phyloP scores from a whole-genome alignment of 1,140 invertebrate species.

The Potamilus streckersoni region DNA sequence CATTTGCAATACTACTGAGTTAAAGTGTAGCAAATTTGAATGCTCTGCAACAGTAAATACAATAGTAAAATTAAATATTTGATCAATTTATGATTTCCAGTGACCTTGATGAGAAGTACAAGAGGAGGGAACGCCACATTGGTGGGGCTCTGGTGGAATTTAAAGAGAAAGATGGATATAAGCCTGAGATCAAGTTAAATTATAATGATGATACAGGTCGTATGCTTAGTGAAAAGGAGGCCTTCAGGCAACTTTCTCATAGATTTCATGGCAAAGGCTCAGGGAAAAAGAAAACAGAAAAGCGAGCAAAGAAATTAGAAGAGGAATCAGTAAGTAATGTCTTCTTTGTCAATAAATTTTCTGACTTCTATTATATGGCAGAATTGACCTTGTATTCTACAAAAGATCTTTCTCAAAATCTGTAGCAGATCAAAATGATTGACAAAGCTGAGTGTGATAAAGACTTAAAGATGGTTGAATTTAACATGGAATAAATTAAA shows the following conservation, averaged over 20 bases:
- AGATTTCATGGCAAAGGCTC: conserved; percentile 99
- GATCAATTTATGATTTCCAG: conserved; percentile 63
- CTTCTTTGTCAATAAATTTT: not conserved
- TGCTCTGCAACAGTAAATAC: too few relatives aligned
- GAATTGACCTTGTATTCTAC: not conserved
- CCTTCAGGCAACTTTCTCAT: conserved; percentile 89
- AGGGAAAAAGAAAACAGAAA: conserved; percentile 98
- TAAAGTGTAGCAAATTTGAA: too few relatives aligned
- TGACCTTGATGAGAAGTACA: conserved; percentile 84
- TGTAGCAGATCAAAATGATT: not conserved
- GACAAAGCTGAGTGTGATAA: not conserved
- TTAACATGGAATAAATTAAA: not conserved
- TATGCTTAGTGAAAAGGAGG: conserved; percentile 93
- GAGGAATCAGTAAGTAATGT: conserved; percentile 82
- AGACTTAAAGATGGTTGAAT: not conserved
- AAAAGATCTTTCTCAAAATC: not conserved
- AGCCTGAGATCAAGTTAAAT: conserved; percentile 95
- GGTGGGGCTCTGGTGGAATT: conserved; percentile 90
- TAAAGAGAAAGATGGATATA: conserved; percentile 92
- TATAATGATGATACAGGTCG: conserved; percentile 97
- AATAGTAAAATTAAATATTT: too few relatives aligned
- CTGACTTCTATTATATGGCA: not conserved
- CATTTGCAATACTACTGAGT: too few relatives aligned
- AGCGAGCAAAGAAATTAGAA: conserved; percentile 93
- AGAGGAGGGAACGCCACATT: conserved; percentile 81